Evolutionary conservation across 2,113 vertebrate genomes (phyloP), one percentile per base, ranked within the genome.

Genomic region (Hystrix cristata): DNA sequence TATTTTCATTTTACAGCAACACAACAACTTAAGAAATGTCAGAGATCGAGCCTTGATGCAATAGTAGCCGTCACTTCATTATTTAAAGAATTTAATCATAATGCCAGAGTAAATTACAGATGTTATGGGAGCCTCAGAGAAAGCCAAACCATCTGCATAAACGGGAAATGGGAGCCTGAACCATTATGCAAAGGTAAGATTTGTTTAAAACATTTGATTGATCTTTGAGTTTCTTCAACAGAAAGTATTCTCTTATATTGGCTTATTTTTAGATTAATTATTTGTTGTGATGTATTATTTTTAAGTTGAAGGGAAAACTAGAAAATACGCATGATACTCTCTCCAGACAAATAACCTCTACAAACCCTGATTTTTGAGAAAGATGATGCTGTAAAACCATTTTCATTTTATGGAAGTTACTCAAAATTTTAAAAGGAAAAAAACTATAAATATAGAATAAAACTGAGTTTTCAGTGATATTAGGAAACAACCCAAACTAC

Each of bases 141-240:
- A 72, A 90, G 53, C 76, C 0, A 1, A 48, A 91, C 97, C 88
- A 23, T 62, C 69, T 98, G 98, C 38, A 90, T 95, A 55, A 82
- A 97, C 79, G 98, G 97, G 29, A 97, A 72, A 38, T 98, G 98
- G 98, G 76, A 13, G 51, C 98, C 98, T 14, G 82, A 96, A 34
- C 96, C 96, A 72, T 48, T 82, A 27, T 98, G 98, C 93, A 46
- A 12, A 82, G 62, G 97, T 97, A 81, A 71, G 94, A 23, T 11
- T 55, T 43, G 48, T 46, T 76, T 60, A 43, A 60, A 62, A 78
- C 29, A 38, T 6, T 71, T 64, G 79, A 15, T 48, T 55, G 27
- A 23, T 60, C 34, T 7, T 43, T 11, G 55, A 38, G 12, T 78
- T 78, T 29, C 74, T 29, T 51, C 46, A 78, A 51, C 12, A 78